Conservation (phyloP, 2,113 vertebrate species). For the Vimba vimba region DNA sequence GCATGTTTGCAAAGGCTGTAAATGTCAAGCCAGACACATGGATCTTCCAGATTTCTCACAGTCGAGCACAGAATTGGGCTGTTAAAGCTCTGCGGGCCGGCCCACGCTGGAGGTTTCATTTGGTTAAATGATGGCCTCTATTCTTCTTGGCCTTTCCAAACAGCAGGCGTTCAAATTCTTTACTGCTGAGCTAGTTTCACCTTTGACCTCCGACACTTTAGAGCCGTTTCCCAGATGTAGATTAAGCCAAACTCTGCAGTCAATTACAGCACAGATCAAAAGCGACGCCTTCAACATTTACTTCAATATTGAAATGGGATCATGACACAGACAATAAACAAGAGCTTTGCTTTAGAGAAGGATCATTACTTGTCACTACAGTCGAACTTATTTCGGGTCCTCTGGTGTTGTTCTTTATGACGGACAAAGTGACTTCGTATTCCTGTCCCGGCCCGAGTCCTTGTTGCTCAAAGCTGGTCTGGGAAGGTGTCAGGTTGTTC, state of each 20-base stretch:
- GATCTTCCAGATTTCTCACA: constrained; percentile 8
- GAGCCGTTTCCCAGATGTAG: constrained; percentile 3
- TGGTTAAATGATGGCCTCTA: neutral
- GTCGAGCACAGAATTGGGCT: neutral
- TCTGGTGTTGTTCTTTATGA: constrained; percentile 88
- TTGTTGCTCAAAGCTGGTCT: constrained; percentile 84
- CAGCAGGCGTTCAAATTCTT: neutral
- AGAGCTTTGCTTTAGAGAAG: neutral
- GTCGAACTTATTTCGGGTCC: constrained; percentile 81
- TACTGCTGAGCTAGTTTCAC: neutral
- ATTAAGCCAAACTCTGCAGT: neutral
- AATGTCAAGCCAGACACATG: constrained; percentile 13
- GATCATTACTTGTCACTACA: constrained; percentile 87
- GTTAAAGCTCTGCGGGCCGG: neutral
- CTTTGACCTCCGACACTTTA: constrained; percentile 12
- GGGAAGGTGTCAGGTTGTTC: constrained; percentile 80
- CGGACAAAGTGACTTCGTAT: constrained; percentile 88
- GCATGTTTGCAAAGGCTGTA: constrained; percentile 17
- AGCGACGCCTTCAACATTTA: neutral
- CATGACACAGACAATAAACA: neutral
- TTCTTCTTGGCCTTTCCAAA: neutral
- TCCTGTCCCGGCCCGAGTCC: constrained; percentile 91
- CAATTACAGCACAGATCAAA: neutral
- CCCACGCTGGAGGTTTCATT: neutral
- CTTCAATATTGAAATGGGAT: neutral